Percentiles rank a stretch among this genome's conserved stretches.
Evolutionary conservation across 1,140 invertebrate species (phyloP).

Genomic region (Lepidurus packardi): DNA sequence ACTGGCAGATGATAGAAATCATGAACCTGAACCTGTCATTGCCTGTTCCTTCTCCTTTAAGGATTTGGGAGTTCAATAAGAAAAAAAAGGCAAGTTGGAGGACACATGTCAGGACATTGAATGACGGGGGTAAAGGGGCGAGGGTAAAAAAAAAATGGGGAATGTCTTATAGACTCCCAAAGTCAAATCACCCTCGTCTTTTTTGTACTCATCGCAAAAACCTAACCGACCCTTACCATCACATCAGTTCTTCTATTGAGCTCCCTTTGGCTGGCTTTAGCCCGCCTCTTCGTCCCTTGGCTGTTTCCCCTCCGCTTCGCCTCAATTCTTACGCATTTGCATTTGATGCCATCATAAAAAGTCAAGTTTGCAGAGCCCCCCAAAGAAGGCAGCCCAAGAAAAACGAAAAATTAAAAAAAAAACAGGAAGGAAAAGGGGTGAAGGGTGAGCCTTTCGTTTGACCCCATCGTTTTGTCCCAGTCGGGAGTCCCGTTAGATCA

Average conservation of each 20-base stretch:
- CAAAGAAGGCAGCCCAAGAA: not conserved
- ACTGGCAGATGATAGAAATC: no score
- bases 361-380: slow-evolving; percentile 1
- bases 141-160: not conserved
- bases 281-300: not conserved
- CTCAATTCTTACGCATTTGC: not conserved
- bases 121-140: not conserved
- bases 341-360: not conserved
- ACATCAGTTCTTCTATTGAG: not conserved
- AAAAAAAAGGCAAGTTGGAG: no score
- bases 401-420: not conserved
- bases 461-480: not conserved
- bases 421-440: no score
- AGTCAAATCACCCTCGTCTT: no score
- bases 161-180: no score
- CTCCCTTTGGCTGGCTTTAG: not conserved
- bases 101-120: slow-evolving; percentile 3
- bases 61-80: no score
- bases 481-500: no score
- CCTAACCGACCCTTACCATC: not conserved
- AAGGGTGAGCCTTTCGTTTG: not conserved
- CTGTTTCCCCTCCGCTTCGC: not conserved
- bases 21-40: no score
- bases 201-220: no score
- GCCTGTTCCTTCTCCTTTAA: no score